Base-by-base conservation (phyloP, 2,797 vertebrate species). In the Phoeniculus purpureus region DNA sequence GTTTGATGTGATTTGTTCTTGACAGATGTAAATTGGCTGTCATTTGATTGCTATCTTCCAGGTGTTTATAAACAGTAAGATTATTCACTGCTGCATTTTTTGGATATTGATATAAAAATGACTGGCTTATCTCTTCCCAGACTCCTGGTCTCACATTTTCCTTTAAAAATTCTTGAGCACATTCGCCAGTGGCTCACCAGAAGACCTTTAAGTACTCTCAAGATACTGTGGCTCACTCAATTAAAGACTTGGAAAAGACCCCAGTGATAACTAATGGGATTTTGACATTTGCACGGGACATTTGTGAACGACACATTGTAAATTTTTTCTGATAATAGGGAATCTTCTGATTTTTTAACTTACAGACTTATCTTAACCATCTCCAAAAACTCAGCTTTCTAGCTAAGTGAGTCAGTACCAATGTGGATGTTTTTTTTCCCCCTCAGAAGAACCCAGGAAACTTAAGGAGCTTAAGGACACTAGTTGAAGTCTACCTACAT, bases 1-100 rank as follows among this genome's bases (percentile, higher is more conserved):
- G n/a, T n/a, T n/a, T n/a, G n/a, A n/a, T n/a, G n/a, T n/a, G n/a
- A n/a, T n/a, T n/a, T n/a, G n/a, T n/a, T n/a, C n/a, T n/a, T n/a
- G n/a, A n/a, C n/a, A n/a, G n/a, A n/a, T n/a, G n/a, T 72, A n/a
- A 1, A 22, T 56, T 84, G 78, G 43, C 61, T 56, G 29, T 73
- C 56, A 45, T 62, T 66, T 81, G 78, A 81, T 90, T 62, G 54
- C 70, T 92, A 80, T 76, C 79, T 93, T 82, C 22, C 47, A 93
- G 61, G 61, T 92, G 65, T 32, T 90, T 90, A 80, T 85, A 90
- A 90, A 80, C 71, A 85, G 45, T 4, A 67, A 70, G 45, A 45
- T 81, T 88, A 84, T 86, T 56, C 85, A 59, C 17, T 56, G 54
- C 37, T 37, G 43, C 12, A 3, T 60, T 77, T 84, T 85, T 16